Evolutionary conservation across 2,113 vertebrate genomes (phyloP), one percentile per base, ranked within the genome.

Genomic region (Austrofundulus limnaeus): DNA sequence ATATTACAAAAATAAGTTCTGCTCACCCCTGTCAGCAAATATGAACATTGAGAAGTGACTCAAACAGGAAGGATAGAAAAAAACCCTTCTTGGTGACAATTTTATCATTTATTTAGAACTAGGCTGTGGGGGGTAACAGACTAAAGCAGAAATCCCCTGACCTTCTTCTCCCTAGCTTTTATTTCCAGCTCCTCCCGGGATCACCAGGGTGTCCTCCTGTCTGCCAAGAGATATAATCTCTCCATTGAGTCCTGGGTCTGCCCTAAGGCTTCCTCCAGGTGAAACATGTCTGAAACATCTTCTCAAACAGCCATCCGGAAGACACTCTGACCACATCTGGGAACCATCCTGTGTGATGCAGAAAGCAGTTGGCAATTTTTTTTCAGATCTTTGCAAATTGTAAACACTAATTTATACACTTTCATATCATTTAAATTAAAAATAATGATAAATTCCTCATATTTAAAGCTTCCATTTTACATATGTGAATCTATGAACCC

Each of bases 1-100:
- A 8, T 42, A 19, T 31, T 50, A 28, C 47, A 37, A 31, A 67
- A 47, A 38, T 57, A 65, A 49, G 65, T 72, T n/a, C 51, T 55
- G 60, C 51, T 70, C 31, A 34, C 31, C 11, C 52, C 46, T 11
- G 8, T 47, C 48, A 61, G 21, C 51, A 51, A 62, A 47, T 45
- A 63, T 28, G 50, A 31, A 23, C 25, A 17, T 11, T 46, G 34
- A 70, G 24, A 7, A 5, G 45, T 28, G 41, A 67, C 41, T 53
- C 52, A 50, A 23, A 34, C 31, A 34, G 31, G 9, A 9, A 9
- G 31, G 10, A 34, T 9, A 10, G 10, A 34, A 34, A 34, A 34
- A 9, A 34, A 34, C 6, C 10, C 31, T 34, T 5, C 31, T 34
- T 34, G 31, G 31, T 28, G 25, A 3, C 31, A 34, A 8, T 2